Evolutionary conservation across 2,113 vertebrate species (phyloP), one percentile per base, ranked within the genome.

Genomic region (Muntiacus reevesi): DNA sequence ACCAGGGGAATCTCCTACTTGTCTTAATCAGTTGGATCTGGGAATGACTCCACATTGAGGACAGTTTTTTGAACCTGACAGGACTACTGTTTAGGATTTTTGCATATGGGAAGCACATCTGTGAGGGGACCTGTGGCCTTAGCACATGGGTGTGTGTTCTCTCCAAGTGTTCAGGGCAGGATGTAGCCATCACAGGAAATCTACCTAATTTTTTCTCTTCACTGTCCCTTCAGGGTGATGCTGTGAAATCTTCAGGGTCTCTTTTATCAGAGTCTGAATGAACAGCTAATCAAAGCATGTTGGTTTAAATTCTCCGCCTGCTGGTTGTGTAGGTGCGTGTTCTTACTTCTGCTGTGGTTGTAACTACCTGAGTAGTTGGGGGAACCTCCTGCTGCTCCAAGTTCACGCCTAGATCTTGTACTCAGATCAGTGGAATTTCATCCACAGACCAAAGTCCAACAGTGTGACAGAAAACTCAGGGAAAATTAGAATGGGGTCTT

Each of bases 301-400:
- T 30, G 36, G n/a, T 45, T 76, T 64, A 21, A 50, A 40, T 60
- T 79, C 55, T 55, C 64, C n/a, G 1, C 40, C 27, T 43, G 8
- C 11, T 33, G 67, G 15, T 30, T 52, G 25, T 1, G 3, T 14
- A 45, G 52, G 14, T 7, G 0, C 21, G 2, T 2, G 1, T 19
- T 13, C 55, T 78, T 54, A 15, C 15, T 82, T 47, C 19, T 30
- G 25, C 50, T 13, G 43, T 21, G 59, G 47, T 36, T 13, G 0
- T 59, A 71, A 16, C 19, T n/a, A 12, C 19, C 62, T n/a, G 7
- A 17, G 54, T 5, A 45, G 81, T 25, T 50, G 33, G 19, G 6
- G 7, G 50, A 52, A 12, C 36, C 52, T 71, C 43, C 36, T 62
- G 25, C 36, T 19, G 16, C 52, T 54, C 71, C 64, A 21, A 17